Evolutionary conservation across 2,113 vertebrate species (phyloP).

Genomic region (Xiphophorus maculatus): DNA sequence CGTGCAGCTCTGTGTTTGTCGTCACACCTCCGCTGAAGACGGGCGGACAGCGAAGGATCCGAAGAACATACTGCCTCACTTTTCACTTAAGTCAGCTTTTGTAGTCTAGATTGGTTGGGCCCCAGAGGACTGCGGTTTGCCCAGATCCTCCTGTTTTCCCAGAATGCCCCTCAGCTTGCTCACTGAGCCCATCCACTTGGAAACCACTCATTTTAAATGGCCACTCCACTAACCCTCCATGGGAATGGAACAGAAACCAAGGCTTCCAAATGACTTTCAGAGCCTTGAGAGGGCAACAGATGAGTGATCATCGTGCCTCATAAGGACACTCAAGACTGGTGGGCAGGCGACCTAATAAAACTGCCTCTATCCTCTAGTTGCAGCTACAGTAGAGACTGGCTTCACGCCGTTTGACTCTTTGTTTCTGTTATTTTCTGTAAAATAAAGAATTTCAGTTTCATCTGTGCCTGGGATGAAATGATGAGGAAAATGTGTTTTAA

Average conservation of each 20-base stretch:
- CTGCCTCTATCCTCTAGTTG: slow-evolving; percentile 35
- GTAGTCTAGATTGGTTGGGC: neutral
- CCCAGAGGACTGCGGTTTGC: slow-evolving; percentile 17
- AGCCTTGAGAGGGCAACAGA: neutral
- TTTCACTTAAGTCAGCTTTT: slow-evolving; percentile 6
- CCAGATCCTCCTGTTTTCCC: slow-evolving; percentile 37
- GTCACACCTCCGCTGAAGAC: slow-evolving; percentile 19
- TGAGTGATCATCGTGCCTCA: slow-evolving; percentile 15
- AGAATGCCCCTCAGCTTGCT: slow-evolving; percentile 54
- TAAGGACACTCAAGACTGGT: slow-evolving; percentile 13
- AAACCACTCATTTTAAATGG: slow-evolving; percentile 61
- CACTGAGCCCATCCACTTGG: slow-evolving; percentile 43
- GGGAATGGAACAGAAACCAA: neutral
- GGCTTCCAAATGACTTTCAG: slow-evolving; percentile 33
- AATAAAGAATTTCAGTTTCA: slow-evolving; percentile 28
- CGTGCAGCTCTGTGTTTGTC: neutral
- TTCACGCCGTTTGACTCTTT: slow-evolving; percentile 8
- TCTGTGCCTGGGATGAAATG: slow-evolving; percentile 42
- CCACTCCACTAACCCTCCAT: slow-evolving; percentile 13
- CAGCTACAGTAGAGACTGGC: slow-evolving; percentile 48
- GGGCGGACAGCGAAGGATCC: slow-evolving; percentile 15
- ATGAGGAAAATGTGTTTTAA: neutral
- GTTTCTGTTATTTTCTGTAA: slow-evolving; percentile 51
- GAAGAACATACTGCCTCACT: neutral
- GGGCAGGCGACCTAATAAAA: slow-evolving; percentile 16